Evolutionary conservation across 2,113 vertebrate genomes (phyloP).

Genomic region (cattle (Bos taurus)): ARS-UCD2.0 NC_037351.1:37080001-37080500

Average conservation of each 20-base stretch:
- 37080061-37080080: not conserved
- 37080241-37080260: not conserved
- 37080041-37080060: not conserved
- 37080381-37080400: not conserved
- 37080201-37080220: not conserved
- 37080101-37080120: not conserved
- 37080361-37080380: not conserved
- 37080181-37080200: not conserved
- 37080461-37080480: not conserved
- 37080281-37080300: not conserved
- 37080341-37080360: not conserved
- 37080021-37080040: not conserved
- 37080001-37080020: fast-evolving
- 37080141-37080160: not conserved
- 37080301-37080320: not conserved
- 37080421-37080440: not conserved
- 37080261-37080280: not conserved
- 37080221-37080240: not conserved
- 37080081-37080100: not conserved
- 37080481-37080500: not conserved
- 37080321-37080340: not conserved
- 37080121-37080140: not conserved
- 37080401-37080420: not conserved
- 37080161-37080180: not conserved
- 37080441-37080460: not conserved